Base-by-base conservation (phyloP, 92 coral and sea anemone species). In the Parazoanthus darwini region DNA sequence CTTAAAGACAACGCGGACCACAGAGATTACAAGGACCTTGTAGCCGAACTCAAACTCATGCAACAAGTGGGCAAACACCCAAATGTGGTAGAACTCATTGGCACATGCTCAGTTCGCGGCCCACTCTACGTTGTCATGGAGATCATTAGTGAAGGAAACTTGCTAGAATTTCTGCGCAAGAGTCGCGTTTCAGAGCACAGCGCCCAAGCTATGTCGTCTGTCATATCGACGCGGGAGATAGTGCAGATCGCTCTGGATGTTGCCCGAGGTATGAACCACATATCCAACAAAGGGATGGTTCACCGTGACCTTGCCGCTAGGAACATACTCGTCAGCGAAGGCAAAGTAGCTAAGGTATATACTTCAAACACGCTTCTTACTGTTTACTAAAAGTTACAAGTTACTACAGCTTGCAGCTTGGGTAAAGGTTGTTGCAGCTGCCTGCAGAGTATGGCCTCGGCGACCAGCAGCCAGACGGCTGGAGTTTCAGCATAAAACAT, bases 41-140 rank as follows among this genome's bases (percentile, higher is more conserved):
- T 83, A 26, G 87, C 87, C 67, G 87, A 83, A 16, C 87, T 83
- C 6, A 83, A 83, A 72, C 87, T 83, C 25, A 83, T 83, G 46
- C 77, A 83, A 43, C 87, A 83, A 83, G 87, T 83, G 9, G 87
- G 87, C 29, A 83, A 83, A 18, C 87, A 83, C 59, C 87, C 87
- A 3, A 83, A 83, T 37, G 78, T 83, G 13, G 87, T 83, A 37
- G 87, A 83, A 70, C 87, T 83, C 7, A 44, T 83, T 29, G 87
- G 87, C 58, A 83, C 87, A 50, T 83, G 87, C 65, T 83, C 87
- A 42, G 78, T 83, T 15, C 42, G 67, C n/a, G 87, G 87, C 42
- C 78, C 87, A 4, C 78, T 83, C n/a, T 83, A 83, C 36, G 87
- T 83, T 83, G 87, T 83, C 65, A 83, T 83, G 87, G 87, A 83